These are phyloP conservation scores for Sciurus vulgaris DNA, from an alignment of 2,797 vertebrate genomes.

Conservation along the genomic window DNA sequence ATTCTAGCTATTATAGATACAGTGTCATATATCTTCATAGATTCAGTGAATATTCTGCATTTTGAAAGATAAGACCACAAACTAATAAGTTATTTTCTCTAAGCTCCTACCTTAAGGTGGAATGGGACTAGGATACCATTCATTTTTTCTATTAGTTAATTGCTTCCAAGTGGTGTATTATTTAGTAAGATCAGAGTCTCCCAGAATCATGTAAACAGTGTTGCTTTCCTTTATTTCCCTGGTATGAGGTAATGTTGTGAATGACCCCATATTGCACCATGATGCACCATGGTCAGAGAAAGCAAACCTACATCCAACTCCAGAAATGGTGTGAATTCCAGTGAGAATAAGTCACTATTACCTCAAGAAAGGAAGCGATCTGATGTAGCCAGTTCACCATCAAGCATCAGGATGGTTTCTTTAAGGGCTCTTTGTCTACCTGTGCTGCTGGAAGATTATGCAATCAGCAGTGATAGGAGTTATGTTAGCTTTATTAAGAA, in stretches of 20 bases:
- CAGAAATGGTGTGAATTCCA: background rate
- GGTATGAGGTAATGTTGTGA: background rate
- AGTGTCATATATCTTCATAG: background rate
- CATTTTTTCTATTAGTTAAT: background rate
- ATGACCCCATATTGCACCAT: background rate
- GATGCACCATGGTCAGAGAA: background rate
- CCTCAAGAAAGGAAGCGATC: background rate
- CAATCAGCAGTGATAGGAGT: background rate
- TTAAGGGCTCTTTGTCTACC: background rate
- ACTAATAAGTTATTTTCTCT: background rate
- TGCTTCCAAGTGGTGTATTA: background rate
- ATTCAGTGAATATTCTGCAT: background rate
- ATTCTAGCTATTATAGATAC: background rate
- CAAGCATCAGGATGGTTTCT: background rate
- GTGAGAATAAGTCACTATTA: background rate
- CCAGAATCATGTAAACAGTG: background rate
- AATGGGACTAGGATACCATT: background rate
- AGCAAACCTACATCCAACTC: background rate
- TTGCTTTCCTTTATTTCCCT: background rate
- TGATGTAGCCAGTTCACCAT: background rate
- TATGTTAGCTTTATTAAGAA: background rate
- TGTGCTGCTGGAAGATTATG: background rate
- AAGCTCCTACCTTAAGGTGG: background rate
- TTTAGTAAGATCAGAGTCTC: background rate
- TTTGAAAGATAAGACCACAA: background rate